These are phyloP conservation scores for Macroteleia sp. DNA, from an alignment of 2,888 invertebrate genomes.

Conservation along the genomic window DNA sequence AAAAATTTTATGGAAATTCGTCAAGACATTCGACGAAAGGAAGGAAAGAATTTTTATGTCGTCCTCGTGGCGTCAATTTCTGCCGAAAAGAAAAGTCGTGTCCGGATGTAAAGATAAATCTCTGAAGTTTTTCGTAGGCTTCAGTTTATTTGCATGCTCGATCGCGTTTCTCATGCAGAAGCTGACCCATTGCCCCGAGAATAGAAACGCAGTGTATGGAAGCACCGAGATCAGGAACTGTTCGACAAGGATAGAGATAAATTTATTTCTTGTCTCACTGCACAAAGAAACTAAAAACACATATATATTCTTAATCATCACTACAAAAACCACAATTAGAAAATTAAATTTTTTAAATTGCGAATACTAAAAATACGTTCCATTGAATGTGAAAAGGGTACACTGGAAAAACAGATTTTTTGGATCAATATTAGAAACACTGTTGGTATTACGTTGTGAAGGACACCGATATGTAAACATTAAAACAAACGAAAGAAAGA, in stretches of 20 bases:
- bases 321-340: too few species aligned
- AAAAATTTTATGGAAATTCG: constrained; percentile 13
- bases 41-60: background rate
- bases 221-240: constrained; percentile 1
- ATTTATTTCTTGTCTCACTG: background rate
- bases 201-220: constrained; percentile 27
- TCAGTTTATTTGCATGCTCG: constrained; percentile 44
- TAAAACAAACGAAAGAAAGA: too few species aligned
- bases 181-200: constrained; percentile 59
- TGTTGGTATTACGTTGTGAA: too few species aligned
- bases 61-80: constrained; percentile 2
- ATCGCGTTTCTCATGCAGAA: constrained; percentile 46
- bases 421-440: too few species aligned
- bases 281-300: too few species aligned
- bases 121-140: background rate
- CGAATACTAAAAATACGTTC: too few species aligned
- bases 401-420: too few species aligned
- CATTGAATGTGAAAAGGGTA: too few species aligned
- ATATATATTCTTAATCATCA: too few species aligned
- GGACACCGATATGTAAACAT: too few species aligned
- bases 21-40: background rate
- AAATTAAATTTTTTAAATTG: too few species aligned
- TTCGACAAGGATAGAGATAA: background rate
- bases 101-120: constrained; percentile 14
- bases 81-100: constrained; percentile 19